These are phyloP conservation scores for Eleutherodactylus coqui DNA, from an alignment of 2,797 vertebrate species.

Conservation along the genomic window DNA sequence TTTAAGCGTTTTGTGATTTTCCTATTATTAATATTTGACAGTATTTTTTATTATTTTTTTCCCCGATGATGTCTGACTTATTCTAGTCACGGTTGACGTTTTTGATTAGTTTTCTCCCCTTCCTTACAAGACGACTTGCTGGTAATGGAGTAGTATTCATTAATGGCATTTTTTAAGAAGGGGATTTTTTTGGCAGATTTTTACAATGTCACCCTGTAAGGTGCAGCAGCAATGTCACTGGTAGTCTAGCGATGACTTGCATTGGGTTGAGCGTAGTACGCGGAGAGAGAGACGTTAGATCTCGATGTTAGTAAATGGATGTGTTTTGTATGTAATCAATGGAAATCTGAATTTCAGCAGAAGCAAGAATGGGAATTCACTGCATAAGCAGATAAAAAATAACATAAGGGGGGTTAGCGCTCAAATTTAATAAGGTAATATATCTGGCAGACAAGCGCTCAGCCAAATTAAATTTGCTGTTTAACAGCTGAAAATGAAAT, in stretches of 20 bases:
- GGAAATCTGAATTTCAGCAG: constrained; percentile 4
- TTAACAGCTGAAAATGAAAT: constrained; percentile 78
- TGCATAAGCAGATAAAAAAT: constrained; percentile 32
- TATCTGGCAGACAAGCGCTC: constrained; percentile 70
- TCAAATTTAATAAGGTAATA: constrained; percentile 76
- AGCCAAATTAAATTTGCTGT: constrained; percentile 77
- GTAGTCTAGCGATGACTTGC: not conserved
- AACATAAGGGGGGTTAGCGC: constrained; percentile 50
- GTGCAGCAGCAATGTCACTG: not conserved
- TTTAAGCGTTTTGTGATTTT: not conserved
- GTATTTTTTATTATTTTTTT: not conserved
- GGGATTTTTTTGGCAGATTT: not conserved
- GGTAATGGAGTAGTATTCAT: constrained; percentile 15
- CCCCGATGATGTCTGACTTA: constrained; percentile 14
- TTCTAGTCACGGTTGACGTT: not conserved
- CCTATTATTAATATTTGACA: constrained; percentile 5
- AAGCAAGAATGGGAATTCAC: constrained; percentile 14
- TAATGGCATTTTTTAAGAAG: not conserved
- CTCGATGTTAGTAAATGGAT: not conserved
- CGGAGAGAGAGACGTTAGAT: not conserved
- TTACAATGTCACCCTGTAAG: not conserved
- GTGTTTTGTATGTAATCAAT: not conserved
- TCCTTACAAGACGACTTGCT: not conserved
- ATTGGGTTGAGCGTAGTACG: too few relatives aligned
- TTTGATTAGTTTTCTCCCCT: not conserved